Evolutionary conservation across 2,888 invertebrate genomes (phyloP).

Genomic region (Caradrina clavipalpis): DNA sequence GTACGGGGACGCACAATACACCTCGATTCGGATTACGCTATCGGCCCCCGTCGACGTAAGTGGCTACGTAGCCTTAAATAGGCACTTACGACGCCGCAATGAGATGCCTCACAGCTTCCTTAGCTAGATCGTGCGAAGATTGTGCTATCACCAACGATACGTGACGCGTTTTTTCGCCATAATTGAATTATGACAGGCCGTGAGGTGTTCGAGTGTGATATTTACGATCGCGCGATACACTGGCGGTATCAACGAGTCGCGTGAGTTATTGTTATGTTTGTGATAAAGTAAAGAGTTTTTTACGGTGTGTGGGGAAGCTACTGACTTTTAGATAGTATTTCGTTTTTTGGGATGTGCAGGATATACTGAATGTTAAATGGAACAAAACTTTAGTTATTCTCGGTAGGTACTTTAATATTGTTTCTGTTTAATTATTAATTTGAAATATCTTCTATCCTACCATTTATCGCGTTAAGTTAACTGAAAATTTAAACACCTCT

Average conservation of each 20-base stretch:
- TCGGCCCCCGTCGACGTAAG: constrained; percentile 81
- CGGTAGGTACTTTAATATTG: not conserved
- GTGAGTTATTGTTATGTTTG: constrained; percentile 68
- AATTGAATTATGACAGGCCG: constrained; percentile 85
- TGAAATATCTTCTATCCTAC: not conserved
- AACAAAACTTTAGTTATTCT: constrained; percentile 22
- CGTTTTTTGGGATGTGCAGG: constrained; percentile 48
- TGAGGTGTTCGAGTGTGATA: constrained; percentile 73
- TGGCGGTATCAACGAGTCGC: constrained; percentile 60
- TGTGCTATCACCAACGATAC: constrained; percentile 83
- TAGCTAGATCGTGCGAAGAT: constrained; percentile 81
- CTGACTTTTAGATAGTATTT: constrained; percentile 51
- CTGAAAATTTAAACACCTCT: constrained; percentile 21
- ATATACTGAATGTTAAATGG: too few species aligned
- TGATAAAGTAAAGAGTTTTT: constrained; percentile 68
- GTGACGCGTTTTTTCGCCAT: constrained; percentile 82
- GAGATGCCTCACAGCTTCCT: constrained; percentile 85
- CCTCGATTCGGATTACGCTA: constrained; percentile 87
- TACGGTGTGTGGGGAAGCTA: constrained; percentile 56
- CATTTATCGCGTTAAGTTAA: constrained; percentile 14
- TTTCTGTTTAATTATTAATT: constrained; percentile 1
- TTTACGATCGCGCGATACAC: constrained; percentile 72
- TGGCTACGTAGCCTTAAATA: constrained; percentile 86
- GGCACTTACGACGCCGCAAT: constrained; percentile 86
- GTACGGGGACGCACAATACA: constrained; percentile 82